These are phyloP conservation scores for Apis florea DNA, from an alignment of 1,140 invertebrate species.

Conservation along the genomic window DNA sequence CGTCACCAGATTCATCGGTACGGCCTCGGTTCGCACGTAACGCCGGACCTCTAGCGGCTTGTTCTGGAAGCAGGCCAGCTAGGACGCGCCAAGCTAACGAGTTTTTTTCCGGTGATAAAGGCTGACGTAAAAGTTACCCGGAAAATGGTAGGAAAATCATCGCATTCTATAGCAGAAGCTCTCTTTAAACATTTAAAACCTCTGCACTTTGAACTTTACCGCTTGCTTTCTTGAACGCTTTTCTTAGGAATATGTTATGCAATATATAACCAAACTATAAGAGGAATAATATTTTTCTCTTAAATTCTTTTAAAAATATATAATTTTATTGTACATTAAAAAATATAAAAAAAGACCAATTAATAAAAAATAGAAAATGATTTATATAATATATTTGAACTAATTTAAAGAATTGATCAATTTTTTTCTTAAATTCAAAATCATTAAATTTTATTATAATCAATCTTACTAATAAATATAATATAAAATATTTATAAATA, in stretches of 20 bases:
- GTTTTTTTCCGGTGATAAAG: constrained; percentile 56
- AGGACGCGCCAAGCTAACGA: constrained; percentile 48
- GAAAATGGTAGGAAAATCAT: constrained; percentile 36
- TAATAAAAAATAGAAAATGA: not conserved
- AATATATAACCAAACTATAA: not conserved
- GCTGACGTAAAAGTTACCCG: constrained; percentile 48
- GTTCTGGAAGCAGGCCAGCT: constrained; percentile 50
- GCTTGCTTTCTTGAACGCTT: not conserved
- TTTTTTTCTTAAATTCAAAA: no score
- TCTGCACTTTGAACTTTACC: not conserved
- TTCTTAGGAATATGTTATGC: no score
- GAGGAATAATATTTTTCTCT: not conserved
- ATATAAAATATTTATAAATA: no score
- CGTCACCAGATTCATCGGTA: constrained; percentile 68
- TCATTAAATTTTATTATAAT: no score
- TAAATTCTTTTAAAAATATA: not conserved
- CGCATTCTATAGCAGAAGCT: not conserved
- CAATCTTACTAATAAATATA: no score
- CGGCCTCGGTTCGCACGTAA: constrained; percentile 46
- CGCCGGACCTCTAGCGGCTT: constrained; percentile 62
- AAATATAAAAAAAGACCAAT: not conserved
- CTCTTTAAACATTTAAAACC: not conserved
- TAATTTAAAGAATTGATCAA: not conserved
- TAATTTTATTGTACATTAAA: not conserved
- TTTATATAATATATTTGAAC: not conserved